phyloP scores from a whole-genome alignment of 1,140 invertebrate species.

The Thalassaphorura encarpata region DNA sequence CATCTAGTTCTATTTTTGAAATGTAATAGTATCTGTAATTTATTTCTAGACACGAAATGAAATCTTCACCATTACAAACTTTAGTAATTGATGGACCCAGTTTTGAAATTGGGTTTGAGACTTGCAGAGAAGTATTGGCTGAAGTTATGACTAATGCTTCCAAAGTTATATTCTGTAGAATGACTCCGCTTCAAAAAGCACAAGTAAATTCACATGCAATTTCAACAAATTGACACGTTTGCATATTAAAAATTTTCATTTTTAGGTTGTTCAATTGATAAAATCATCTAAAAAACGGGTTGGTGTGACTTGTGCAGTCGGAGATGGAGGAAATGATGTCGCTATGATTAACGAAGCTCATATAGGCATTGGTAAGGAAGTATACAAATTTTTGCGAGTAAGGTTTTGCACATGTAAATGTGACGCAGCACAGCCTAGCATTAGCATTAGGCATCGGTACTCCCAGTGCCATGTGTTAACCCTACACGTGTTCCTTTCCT shows the following conservation, averaged over 20 bases:
- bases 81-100: slow-evolving; percentile 40
- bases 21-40: neutral
- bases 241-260: too few relatives aligned
- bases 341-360: slow-evolving; percentile 53
- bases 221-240: too few relatives aligned
- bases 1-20: neutral
- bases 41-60: neutral
- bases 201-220: slow-evolving; percentile 40
- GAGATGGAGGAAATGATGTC: slow-evolving; percentile 69
- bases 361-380: slow-evolving; percentile 22
- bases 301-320: slow-evolving; percentile 46
- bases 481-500: too few relatives aligned
- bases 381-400: too few relatives aligned
- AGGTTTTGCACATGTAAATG: too few relatives aligned
- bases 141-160: slow-evolving; percentile 49
- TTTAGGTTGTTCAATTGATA: slow-evolving; percentile 56
- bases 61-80: neutral
- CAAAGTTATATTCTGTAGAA: slow-evolving; percentile 61
- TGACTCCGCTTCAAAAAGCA: slow-evolving; percentile 71
- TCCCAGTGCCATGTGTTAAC: too few relatives aligned
- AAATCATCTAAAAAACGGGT: slow-evolving; percentile 40
- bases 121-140: slow-evolving; percentile 41
- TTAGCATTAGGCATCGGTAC: too few relatives aligned
- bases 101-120: slow-evolving; percentile 44
- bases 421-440: neutral